Evolutionary conservation across 1,140 invertebrate species (phyloP), one percentile per base, ranked within the genome.

Genomic region (Drosophila baimaii): DNA sequence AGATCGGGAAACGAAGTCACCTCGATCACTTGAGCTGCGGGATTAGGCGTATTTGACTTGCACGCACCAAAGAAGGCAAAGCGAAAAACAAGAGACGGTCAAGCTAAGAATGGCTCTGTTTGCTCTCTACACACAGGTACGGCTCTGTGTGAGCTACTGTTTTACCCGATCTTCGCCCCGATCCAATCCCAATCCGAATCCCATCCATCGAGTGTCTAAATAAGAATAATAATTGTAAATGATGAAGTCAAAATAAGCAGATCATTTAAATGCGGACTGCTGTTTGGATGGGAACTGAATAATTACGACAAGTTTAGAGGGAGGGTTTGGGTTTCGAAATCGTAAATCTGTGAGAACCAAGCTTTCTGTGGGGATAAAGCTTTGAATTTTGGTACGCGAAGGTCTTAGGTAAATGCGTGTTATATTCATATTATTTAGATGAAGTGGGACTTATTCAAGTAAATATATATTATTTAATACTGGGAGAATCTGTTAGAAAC

Each of bases 201-300:
- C 63, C 17, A 46, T 47, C 43, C 41, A 33, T 89, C 77, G 66
- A 90, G 70, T 89, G 77, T 72, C 85, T 90, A 89, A 89, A 89
- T 89, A 89, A 90, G 78, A 89, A 89, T 85, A 89, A 89, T 89
- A 89, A 89, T 90, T 89, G 84, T 90, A 89, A 89, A 89, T 89
- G 74, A 89, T 89, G 74, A 79, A 89, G 80, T 89, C 84, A 84
- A 89, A 89, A 84, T 89, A 89, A 89, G 81, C 84, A 89, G 80
- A 90, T 89, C 78, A 86, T 85, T 86, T 81, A 76, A 81, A 85
- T 86, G 82, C 51, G 44, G 29, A 31, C n/a, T 64, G 43, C 46
- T 31, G 19, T 31, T 39, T 25, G 43, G 61, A 43, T 68, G 62
- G 65, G 65, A 68, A 66, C 46, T 52, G 62, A 65, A 62, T 63